Evolutionary conservation across 2,113 vertebrate species (phyloP), one percentile per base, ranked within the genome.

Genomic region (Harpagus bidentatus): DNA sequence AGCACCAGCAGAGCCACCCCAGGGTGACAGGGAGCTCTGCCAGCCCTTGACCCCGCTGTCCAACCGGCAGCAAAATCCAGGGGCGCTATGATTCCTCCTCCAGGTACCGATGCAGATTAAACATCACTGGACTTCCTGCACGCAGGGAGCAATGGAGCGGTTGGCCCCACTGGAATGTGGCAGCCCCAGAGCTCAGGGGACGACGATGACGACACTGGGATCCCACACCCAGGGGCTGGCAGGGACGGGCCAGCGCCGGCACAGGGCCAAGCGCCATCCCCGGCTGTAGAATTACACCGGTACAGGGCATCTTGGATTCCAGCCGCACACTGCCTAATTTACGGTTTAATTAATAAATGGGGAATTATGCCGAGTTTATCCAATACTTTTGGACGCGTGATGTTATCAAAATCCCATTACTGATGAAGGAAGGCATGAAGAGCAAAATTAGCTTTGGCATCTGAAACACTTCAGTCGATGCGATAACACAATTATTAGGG

Each of bases 371-470:
- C 3, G 94, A 95, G 90, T 95, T 96, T 91, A 93, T 83, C 96
- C 95, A 95, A 92, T 94, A 95, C 38, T 90, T 91, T 40, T 61
- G 93, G 91, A 88, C 7, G 43, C 3, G 23, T 82, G 85, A 96
- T 95, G 85, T 93, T 95, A 96, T 98, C 97, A 96, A 96, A 97
- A 97, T 93, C 95, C 91, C 85, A 96, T 95, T 97, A 97, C 86
- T 55, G 63, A 92, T 1, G 82, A 96, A 96, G 90, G 76, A 62
- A 96, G 81, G 84, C 95, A 82, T 93, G 87, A 96, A 94, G 82
- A 95, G 86, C 82, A 61, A 93, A 95, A 97, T 96, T 94, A 97
- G 87, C 87, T 87, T 91, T 88, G 87, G 88, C 94, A 94, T 82
- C 90, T 94, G 95, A 95, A 89, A 88, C 92, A 53, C 92, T 73